Evolutionary conservation across 2,797 vertebrate genomes (phyloP), one percentile per base, ranked within the genome.

Genomic region (Pitangus sulphuratus): DNA sequence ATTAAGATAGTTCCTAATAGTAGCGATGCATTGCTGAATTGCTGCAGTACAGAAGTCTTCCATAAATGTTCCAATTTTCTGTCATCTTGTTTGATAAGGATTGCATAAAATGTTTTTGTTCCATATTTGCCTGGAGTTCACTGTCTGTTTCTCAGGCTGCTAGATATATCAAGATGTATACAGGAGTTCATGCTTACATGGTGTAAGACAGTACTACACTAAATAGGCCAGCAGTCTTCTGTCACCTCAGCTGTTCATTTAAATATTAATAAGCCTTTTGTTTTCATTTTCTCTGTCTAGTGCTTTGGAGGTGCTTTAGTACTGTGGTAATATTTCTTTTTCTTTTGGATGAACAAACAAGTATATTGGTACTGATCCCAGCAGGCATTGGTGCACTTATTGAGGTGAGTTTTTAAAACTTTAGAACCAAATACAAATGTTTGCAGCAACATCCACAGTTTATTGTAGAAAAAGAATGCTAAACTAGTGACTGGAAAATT

Each of bases 291-390:
- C 77, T 48, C 54, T 78, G 15, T 87, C 13, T 86, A 99, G 99
- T 99, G 56, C 97, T 99, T 88, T 99, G 99, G 99, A 98, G 99
- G 48, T 99, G 99, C 96, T 99, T 99, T 61, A 98, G 99, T 94
- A 99, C 99, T 2, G 96, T 99, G 89, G 98, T 99, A 91, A 99
- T 99, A 95, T 99, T 99, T 95, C 98, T 99, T 71, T 99, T 99
- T 96, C 98, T 99, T 89, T 95, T 99, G 84, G 99, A 99, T 93
- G 99, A 99, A 96, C 99, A 99, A 97, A 99, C 99, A 53, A 99
- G 99, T 96, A 97, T 99, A 70, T 97, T 99, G 93, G 99, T 99
- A 53, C 98, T 99, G 80, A 97, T 99, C 69, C 99, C 99, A 2
- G 98, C 99, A 11, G 99, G 98, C n/a, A 14, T 99, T 47, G 99